Conservation (phyloP, 2,797 vertebrate genomes). For the Synaphobranchus kaupii region DNA sequence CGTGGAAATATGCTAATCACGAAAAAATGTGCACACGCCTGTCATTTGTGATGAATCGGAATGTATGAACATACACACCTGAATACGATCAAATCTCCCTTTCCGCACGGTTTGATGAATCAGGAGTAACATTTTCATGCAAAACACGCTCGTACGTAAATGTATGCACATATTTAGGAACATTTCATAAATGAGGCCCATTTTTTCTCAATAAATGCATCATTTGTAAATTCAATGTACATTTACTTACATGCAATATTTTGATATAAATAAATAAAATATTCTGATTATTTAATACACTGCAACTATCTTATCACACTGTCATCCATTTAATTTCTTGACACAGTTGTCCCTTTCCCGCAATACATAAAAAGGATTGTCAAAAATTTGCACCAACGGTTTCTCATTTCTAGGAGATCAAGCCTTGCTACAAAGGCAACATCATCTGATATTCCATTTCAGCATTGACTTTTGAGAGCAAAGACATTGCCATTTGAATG, state of each 20-base stretch:
- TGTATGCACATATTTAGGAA: too few species aligned
- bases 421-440: not conserved
- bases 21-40: too few species aligned
- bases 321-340: not conserved
- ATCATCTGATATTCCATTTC: constrained; percentile 3
- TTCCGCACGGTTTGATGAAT: too few species aligned
- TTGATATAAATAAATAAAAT: not conserved
- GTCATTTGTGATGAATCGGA: too few species aligned
- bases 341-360: not conserved
- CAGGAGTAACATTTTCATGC: too few species aligned
- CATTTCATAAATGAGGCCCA: too few species aligned
- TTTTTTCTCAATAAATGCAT: too few species aligned
- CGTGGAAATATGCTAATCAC: too few species aligned
- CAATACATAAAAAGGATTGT: not conserved
- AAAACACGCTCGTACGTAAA: too few species aligned
- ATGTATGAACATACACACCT: too few species aligned
- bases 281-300: not conserved
- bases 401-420: not conserved
- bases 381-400: not conserved
- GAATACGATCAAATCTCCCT: too few species aligned
- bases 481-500: not conserved
- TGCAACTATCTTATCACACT: not conserved
- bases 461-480: not conserved
- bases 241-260: not conserved
- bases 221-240: too few species aligned